Percentiles rank a stretch among this genome's conserved stretches.
These are phyloP conservation scores for Alfaro cultratus DNA, from an alignment of 2,797 vertebrate species.

Conservation along the genomic window DNA sequence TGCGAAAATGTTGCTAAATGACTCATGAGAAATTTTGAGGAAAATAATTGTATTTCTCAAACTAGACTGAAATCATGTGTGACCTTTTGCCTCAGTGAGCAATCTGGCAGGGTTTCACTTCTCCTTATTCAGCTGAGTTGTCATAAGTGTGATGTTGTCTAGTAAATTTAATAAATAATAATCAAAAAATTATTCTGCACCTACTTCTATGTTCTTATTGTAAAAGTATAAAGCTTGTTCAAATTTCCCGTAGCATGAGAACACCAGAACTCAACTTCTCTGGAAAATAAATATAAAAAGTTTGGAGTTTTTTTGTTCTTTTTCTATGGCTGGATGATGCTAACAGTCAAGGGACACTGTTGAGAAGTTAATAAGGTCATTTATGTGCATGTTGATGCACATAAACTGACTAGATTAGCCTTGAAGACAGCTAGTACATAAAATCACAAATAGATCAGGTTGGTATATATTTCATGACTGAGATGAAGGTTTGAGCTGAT, in stretches of 20 bases:
- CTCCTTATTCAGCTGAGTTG: background rate
- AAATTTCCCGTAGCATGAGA: background rate
- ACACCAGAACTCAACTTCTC: background rate
- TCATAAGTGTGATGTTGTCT: background rate
- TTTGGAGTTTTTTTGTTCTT: background rate
- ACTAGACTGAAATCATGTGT: background rate
- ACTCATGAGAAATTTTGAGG: background rate
- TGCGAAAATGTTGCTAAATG: slow-evolving; percentile 8
- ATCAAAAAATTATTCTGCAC: background rate
- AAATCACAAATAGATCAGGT: background rate
- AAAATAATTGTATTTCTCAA: background rate
- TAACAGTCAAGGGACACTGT: background rate
- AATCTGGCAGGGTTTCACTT: background rate
- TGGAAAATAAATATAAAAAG: background rate
- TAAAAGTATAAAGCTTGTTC: background rate
- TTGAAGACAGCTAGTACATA: background rate
- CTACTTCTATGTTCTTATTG: background rate
- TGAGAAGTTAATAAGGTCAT: background rate
- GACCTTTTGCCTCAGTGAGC: background rate
- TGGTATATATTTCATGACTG: background rate
- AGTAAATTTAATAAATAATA: background rate
- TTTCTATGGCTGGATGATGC: background rate
- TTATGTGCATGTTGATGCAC: background rate
- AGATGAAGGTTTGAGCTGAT: background rate
- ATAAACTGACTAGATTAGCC: background rate